Evolutionary conservation across 2,888 invertebrate species (phyloP).

Genomic region (Callyntrura guangdongensis): DNA sequence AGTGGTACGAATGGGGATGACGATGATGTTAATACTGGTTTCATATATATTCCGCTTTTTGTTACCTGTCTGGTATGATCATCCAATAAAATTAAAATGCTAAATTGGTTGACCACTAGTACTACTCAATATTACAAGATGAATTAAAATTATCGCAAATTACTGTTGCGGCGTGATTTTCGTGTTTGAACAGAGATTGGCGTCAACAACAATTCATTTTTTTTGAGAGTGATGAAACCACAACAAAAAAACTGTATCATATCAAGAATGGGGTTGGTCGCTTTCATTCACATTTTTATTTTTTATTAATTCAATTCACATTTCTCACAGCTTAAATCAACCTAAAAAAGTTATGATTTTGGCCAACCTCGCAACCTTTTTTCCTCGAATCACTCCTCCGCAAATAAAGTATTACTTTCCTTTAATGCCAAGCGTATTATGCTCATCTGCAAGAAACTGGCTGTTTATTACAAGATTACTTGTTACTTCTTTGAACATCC

Average conservation of each 20-base stretch:
- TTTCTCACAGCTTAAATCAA: too few species aligned
- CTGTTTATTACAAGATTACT: not conserved
- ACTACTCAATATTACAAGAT: not conserved
- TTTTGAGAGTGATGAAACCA: not conserved
- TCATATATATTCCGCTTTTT: slow-evolving; percentile 14
- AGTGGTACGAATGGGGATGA: not conserved
- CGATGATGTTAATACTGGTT: slow-evolving; percentile 21
- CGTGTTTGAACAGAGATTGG: slow-evolving; percentile 23
- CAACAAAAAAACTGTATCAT: too few species aligned
- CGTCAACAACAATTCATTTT: slow-evolving; percentile 8
- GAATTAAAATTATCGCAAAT: slow-evolving; percentile 41
- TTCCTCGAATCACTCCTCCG: not conserved
- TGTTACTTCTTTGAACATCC: slow-evolving; percentile 10
- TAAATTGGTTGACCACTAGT: not conserved
- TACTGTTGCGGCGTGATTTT: slow-evolving; percentile 22
- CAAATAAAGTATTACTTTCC: not conserved
- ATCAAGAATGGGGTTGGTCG: too few species aligned
- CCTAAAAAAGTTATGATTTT: too few species aligned
- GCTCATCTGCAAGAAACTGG: not conserved
- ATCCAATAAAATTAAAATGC: slow-evolving; percentile 9
- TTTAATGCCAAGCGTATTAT: not conserved
- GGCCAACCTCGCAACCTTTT: too few species aligned
- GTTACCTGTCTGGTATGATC: not conserved
- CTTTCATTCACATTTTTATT: too few species aligned
- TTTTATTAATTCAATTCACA: too few species aligned